Evolutionary conservation across 2,113 vertebrate genomes (phyloP).

Genomic region (Gopherus evgoodei): DNA sequence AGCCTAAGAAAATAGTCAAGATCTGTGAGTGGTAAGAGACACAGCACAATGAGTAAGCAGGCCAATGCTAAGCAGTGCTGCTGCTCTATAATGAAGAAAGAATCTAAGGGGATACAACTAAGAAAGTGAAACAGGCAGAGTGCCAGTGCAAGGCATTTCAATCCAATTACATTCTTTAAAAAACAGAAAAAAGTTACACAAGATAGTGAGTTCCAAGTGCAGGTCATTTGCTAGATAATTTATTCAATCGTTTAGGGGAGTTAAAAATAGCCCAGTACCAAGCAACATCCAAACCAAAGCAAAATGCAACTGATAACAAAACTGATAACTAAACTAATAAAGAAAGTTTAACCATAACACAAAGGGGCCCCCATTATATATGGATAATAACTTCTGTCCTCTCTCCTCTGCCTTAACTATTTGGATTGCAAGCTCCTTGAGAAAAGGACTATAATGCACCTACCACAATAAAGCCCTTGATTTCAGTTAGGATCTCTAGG

Average conservation of each 20-base stretch:
- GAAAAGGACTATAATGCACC: not conserved
- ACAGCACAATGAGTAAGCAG: rapidly evolving
- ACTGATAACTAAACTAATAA: not conserved
- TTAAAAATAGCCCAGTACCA: conserved; percentile 27
- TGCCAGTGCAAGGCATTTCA: not conserved
- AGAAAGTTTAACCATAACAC: rapidly evolving
- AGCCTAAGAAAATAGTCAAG: rapidly evolving
- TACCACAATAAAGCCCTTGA: not conserved
- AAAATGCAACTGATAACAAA: not conserved
- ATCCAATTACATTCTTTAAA: conserved; percentile 27
- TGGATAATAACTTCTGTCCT: not conserved
- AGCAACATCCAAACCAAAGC: not conserved
- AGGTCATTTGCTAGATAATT: conserved; percentile 55
- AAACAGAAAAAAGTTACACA: conserved; percentile 41
- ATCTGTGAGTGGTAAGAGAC: not conserved
- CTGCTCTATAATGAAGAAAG: rapidly evolving
- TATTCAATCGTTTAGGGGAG: conserved; percentile 48
- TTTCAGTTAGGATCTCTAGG: not conserved
- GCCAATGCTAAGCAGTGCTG: rapidly evolving
- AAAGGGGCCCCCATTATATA: not conserved
- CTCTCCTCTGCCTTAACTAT: not conserved
- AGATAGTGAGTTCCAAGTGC: conserved; percentile 8
- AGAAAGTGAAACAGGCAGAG: not conserved
- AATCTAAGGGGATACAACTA: not conserved
- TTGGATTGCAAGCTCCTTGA: not conserved